Evolutionary conservation across 2,888 invertebrate species (phyloP).

Genomic region (Leucoptera coffeella): DNA sequence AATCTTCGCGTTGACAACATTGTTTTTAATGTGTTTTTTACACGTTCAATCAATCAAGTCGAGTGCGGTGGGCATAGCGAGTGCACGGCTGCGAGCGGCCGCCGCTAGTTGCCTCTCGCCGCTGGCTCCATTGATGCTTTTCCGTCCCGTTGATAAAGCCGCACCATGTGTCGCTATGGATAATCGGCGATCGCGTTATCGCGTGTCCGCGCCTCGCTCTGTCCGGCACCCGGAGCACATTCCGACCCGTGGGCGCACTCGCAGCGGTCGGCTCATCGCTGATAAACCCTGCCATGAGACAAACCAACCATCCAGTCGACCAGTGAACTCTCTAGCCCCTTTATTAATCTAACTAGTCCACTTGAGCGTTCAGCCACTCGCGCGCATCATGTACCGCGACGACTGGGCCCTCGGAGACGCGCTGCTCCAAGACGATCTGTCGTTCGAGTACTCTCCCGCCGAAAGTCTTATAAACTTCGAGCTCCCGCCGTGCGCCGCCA

Average conservation of each 20-base stretch:
- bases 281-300: conserved; percentile 7
- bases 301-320: no score
- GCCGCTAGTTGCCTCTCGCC: no score
- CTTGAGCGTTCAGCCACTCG: conserved; percentile 14
- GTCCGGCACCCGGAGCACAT: conserved; percentile 11
- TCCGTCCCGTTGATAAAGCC: no score
- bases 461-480: conserved; percentile 43
- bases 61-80: no score
- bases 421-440: conserved; percentile 27
- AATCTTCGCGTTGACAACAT: no score
- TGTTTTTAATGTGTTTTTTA: no score
- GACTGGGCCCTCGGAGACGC: conserved; percentile 23
- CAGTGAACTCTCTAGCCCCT: no score
- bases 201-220: conserved; percentile 22
- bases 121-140: no score
- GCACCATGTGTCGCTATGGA: no score
- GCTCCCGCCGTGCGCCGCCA: conserved; percentile 19
- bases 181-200: conserved; percentile 44
- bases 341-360: conserved; percentile 4
- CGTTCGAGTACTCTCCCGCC: conserved; percentile 36
- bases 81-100: neutral
- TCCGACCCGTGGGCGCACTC: conserved; percentile 23
- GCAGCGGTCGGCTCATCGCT: conserved; percentile 16
- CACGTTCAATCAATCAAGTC: no score
- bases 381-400: conserved; percentile 28